Conservation (phyloP, 2,797 vertebrate species). For the Lithobates pipiens region DNA sequence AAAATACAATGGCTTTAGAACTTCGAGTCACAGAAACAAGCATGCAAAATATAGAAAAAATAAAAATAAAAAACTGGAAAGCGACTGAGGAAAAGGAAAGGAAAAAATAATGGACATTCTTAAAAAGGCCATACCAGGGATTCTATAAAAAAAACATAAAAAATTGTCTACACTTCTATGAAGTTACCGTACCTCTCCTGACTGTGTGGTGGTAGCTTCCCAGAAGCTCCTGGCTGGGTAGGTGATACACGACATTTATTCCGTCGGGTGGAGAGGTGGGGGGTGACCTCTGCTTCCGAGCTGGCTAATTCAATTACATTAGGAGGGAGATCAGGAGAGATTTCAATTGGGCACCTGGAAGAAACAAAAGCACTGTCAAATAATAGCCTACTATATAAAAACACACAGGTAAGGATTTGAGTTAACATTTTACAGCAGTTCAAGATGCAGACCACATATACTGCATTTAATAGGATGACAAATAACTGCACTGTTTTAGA, state of each 20-base stretch:
- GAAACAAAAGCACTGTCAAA: constrained; percentile 1
- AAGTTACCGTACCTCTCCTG: constrained; percentile 59
- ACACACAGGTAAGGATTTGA: background rate
- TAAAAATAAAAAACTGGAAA: no score
- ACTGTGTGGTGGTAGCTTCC: constrained; percentile 71
- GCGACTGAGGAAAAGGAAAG: no score
- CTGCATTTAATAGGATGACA: no score
- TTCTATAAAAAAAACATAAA: background rate
- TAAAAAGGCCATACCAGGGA: background rate
- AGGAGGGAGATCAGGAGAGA: constrained; percentile 45
- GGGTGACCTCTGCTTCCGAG: constrained; percentile 50
- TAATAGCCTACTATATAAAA: background rate
- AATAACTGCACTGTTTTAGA: no score
- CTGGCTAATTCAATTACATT: constrained; percentile 58
- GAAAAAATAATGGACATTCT: background rate
- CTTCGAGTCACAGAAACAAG: no score
- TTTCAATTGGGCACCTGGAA: constrained; percentile 56
- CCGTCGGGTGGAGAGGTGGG: constrained; percentile 39
- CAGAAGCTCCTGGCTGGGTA: constrained; percentile 60
- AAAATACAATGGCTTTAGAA: no score
- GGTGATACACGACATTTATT: constrained; percentile 63
- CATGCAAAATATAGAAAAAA: no score
- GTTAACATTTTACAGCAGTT: no score
- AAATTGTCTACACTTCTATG: background rate
- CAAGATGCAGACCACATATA: background rate